Evolutionary conservation across 1,140 invertebrate genomes (phyloP).

Genomic region (Ditylenchus dipsaci): DNA sequence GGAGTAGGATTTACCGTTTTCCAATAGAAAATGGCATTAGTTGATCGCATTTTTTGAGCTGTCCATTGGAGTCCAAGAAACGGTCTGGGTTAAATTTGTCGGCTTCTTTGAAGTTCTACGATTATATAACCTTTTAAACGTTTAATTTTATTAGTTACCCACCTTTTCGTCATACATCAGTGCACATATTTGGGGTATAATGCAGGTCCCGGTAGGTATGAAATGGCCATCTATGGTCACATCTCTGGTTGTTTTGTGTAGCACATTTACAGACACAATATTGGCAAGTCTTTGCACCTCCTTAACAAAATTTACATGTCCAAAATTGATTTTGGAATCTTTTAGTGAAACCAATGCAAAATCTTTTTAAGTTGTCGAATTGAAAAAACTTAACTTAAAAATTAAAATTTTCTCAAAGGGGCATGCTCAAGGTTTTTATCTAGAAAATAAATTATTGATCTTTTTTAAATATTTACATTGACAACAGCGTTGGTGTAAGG

Average conservation of each 20-base stretch:
- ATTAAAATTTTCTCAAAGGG: too few relatives aligned
- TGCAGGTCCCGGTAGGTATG: slow-evolving; percentile 3
- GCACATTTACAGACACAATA: slow-evolving; percentile 3
- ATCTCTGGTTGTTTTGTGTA: slow-evolving; percentile 16
- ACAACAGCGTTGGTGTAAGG: neutral
- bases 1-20: neutral
- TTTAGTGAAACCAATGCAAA: too few relatives aligned
- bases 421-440: too few relatives aligned
- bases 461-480: neutral
- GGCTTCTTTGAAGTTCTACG: neutral
- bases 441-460: too few relatives aligned
- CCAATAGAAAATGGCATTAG: neutral
- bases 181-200: slow-evolving; percentile 15
- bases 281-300: slow-evolving; percentile 28
- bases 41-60: neutral
- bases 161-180: slow-evolving; percentile 18
- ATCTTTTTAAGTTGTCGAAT: too few relatives aligned
- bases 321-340: too few relatives aligned
- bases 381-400: too few relatives aligned
- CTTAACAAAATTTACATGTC: too few relatives aligned
- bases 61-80: neutral
- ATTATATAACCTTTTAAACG: neutral
- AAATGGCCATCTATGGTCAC: slow-evolving; percentile 12
- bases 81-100: neutral
- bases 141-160: neutral